Evolutionary conservation across 1,140 invertebrate genomes (phyloP).

Genomic region (Mactra quadrangularis): DNA sequence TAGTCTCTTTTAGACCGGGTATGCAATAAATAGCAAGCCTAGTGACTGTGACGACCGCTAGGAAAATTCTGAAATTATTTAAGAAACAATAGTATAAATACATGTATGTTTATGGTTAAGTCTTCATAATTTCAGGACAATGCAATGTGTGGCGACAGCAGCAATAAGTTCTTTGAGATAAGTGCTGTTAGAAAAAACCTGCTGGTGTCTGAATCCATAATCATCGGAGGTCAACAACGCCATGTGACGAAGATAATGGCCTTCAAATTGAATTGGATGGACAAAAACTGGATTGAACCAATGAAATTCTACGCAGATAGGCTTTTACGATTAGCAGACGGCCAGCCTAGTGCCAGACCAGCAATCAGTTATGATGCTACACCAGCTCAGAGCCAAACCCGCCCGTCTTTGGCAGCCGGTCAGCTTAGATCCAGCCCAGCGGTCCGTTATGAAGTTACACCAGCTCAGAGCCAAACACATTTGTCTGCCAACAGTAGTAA

Average conservation of each 20-base stretch:
- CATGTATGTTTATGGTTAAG: no score
- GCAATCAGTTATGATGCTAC: background rate
- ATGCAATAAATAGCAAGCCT: no score
- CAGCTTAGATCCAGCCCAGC: no score
- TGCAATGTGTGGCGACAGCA: slow-evolving; percentile 22
- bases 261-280: slow-evolving; percentile 12
- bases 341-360: background rate
- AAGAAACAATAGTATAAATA: no score
- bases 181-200: slow-evolving; percentile 8
- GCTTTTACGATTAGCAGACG: background rate
- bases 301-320: slow-evolving; percentile 15
- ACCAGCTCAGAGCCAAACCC: background rate
- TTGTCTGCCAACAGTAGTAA: background rate
- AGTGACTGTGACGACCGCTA: no score
- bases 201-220: slow-evolving; percentile 14
- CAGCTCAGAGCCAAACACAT: no score
- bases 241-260: slow-evolving; percentile 21
- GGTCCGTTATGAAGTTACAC: no score
- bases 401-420: no score
- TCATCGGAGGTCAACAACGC: slow-evolving; percentile 37
- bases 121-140: no score
- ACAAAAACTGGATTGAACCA: slow-evolving; percentile 5
- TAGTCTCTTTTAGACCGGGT: no score
- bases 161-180: slow-evolving; percentile 39
- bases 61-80: no score